Evolutionary conservation across 53 echinoderm and acorn worm genomes (phyloP), one percentile per base, ranked within the genome.

Genomic region (Temnopleurus reevesii): DNA sequence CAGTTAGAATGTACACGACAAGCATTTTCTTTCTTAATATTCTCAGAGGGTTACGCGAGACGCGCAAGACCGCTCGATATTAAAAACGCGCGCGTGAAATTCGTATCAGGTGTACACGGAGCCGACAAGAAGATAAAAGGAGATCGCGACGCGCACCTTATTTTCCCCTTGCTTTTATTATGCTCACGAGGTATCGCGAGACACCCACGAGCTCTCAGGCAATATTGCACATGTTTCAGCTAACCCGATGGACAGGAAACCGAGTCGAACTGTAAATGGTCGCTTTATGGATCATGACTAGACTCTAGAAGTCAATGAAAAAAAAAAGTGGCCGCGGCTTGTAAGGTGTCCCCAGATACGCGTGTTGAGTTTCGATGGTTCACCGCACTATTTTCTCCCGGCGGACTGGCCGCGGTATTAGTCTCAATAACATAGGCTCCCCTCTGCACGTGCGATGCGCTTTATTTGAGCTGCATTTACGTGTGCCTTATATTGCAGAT

Each of bases 251-350:
- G 30, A 47, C 88, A 87, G 88, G 88, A 66, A 87, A 31, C 34
- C 53, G 31, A 2, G 33, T 35, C 88, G n/a, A 71, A 33, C 88
- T 87, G 51, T 71, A 87, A 87, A 71, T 87, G 88, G 66, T 46
- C 71, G 88, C 88, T 87, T 66, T 87, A 71, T 66, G 24, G 88
- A 87, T 87, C 88, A 71, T 66, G 71, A 53, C 35, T n/a, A 87
- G 88, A 47, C 71, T 71, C 47, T 87, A 46, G 23, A 63, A 86
- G 86, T 86, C 86, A 46, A 86, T 86, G 56, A 57, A 57, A 63
- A 53, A 87, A 86, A 57, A 63, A 53, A 87, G 60, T 83, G 63
- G 21, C 63, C 24, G 34, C 34, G 18, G 23, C 30, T 83, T 38
- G 85, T 27, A 31, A 34, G 51, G 61, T 47, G 65, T 66, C 88